A percentile compares a stretch with the other conserved stretches of the same genome.
Evolutionary conservation across 2,113 vertebrate genomes (phyloP).

Genomic region (Noturus placidus): DNA sequence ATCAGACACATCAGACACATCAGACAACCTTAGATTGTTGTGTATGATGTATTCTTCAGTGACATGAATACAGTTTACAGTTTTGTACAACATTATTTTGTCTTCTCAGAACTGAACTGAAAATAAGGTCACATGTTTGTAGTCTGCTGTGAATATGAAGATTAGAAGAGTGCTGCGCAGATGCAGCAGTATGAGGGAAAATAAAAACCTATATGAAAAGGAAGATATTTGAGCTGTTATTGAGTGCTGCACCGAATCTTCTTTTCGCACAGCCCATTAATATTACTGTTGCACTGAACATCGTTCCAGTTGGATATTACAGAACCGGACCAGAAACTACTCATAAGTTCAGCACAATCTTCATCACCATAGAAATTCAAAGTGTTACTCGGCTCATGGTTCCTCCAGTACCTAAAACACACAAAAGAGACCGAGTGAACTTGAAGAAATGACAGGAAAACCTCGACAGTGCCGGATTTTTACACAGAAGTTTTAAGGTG

Average conservation of each 20-base stretch:
- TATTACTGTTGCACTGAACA: fast-evolving
- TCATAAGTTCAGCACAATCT: background rate
- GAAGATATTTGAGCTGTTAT: background rate
- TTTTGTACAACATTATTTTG: background rate
- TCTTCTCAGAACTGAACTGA: background rate
- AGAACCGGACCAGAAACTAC: no score
- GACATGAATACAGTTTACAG: background rate
- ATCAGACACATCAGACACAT: no score
- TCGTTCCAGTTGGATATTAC: constrained; percentile 2
- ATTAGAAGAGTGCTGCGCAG: background rate
- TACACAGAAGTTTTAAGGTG: background rate
- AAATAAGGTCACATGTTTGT: background rate
- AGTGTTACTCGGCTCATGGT: background rate
- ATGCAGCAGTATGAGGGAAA: background rate
- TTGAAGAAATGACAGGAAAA: background rate
- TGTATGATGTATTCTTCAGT: background rate
- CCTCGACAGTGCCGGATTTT: background rate
- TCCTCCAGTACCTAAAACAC: constrained; percentile 12
- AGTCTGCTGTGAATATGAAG: background rate
- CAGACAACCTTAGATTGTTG: no score
- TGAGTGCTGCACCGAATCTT: constrained; percentile 29
- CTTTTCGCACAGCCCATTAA: background rate
- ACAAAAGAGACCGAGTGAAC: background rate
- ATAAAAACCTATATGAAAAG: background rate
- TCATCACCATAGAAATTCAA: fast-evolving